Base-by-base conservation (phyloP, 2,797 vertebrate species). In the Gallinago nigripennis region DNA sequence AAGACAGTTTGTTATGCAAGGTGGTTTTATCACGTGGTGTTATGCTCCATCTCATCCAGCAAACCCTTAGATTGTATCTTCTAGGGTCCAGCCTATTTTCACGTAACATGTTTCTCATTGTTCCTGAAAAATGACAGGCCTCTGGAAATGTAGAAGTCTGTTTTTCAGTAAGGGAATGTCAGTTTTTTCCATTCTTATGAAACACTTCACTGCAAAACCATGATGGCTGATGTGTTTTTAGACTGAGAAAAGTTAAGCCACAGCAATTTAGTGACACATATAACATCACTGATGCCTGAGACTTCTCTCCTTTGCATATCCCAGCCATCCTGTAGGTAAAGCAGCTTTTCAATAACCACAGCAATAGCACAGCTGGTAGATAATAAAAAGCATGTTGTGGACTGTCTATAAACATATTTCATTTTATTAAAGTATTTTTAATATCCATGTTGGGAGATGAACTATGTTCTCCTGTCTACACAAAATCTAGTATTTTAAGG, bases 1-100 rank as follows among this genome's bases (percentile, higher is more conserved):
- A 71, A 84, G 51, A 27, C 20, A 43, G 46, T 75, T 96, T 86
- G 92, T 96, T 96, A 91, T 73, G 82, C 73, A 95, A 96, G 93
- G 75, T 86, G 57, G 56, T 51, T 88, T 45, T 37, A 51, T 7
- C 77, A 68, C 4, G 1, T 70, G 86, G 37, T 48, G 60, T 35
- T 69, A 14, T 33, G 48, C 43, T 82, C 23, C 46, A 17, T 25
- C 54, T 27, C 43, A 82, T 90, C 83, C 80, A 88, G 35, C n/a
- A 82, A 78, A 82, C 23, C 50, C 60, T 58, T 12, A 92, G 20
- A 58, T 4, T 56, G 35, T 31, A 23, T 53, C 78, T 90, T 53
- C 63, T 27, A 48, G 41, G 6, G 12, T 58, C 58, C 61, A 71
- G 50, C n/a, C 77, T 60, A 19, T 39, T 91, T 89, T 94, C 81